These are phyloP conservation scores for Cephalopterus ornatus DNA, from an alignment of 2,113 vertebrate species.

Conservation along the genomic window DNA sequence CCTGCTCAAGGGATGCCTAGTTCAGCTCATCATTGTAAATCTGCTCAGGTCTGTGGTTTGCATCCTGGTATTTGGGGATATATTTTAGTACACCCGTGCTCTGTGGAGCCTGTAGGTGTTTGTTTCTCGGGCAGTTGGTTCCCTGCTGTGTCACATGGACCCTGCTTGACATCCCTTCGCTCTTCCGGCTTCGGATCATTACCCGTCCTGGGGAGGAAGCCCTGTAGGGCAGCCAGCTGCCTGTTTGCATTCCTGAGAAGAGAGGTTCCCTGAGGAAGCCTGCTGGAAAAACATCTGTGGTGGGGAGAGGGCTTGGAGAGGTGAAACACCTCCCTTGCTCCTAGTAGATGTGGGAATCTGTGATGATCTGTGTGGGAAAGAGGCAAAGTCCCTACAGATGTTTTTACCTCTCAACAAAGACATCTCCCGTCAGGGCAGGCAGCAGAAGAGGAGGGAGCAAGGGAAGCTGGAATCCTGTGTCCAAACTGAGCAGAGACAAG, in stretches of 20 bases:
- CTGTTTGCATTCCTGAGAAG: neutral
- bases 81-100: neutral
- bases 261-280: neutral
- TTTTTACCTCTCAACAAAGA: neutral
- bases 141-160: neutral
- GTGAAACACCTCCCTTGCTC: rapidly evolving
- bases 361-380: neutral
- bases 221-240: neutral
- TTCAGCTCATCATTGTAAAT: neutral
- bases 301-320: neutral
- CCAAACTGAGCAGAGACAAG: neutral
- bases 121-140: neutral
- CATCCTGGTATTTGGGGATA: neutral
- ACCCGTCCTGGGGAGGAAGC: neutral
- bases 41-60: neutral
- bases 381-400: neutral
- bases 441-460: neutral
- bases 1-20: neutral
- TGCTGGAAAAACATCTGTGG: neutral
- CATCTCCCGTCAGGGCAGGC: neutral
- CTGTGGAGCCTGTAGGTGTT: neutral
- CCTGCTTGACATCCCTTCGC: neutral
- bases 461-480: neutral
- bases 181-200: neutral
- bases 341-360: neutral